A percentile compares a stretch with the other conserved stretches of the same genome.
Evolutionary conservation across 1,140 invertebrate species (phyloP).

Genomic region (Heterodera schachtii): DNA sequence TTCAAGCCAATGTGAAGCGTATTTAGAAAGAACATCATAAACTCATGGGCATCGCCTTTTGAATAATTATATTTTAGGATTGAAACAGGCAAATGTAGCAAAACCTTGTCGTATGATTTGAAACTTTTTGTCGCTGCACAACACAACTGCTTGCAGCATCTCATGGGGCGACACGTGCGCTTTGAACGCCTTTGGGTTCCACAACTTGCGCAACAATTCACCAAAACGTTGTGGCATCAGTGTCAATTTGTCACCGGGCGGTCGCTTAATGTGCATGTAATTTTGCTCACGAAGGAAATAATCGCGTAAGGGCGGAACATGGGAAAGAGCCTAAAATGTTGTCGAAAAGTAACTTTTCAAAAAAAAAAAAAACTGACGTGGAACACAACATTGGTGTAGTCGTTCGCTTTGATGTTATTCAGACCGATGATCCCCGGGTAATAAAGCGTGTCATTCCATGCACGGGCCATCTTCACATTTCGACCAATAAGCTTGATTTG

Average conservation of each 20-base stretch:
- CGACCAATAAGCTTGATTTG: slow-evolving; percentile 81
- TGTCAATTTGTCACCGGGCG: slow-evolving; percentile 82
- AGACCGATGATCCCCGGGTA: slow-evolving; percentile 82
- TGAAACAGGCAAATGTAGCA: not conserved
- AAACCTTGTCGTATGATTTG: slow-evolving; percentile 89
- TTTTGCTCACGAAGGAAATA: slow-evolving; percentile 92
- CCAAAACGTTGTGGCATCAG: slow-evolving; percentile 94
- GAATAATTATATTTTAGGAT: not conserved
- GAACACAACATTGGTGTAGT: slow-evolving; percentile 97
- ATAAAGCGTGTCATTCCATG: slow-evolving; percentile 94
- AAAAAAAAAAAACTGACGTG: slow-evolving; percentile 73
- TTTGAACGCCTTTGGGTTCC: slow-evolving; percentile 99
- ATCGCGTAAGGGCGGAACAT: slow-evolving; percentile 88
- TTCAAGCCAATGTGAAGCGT: slow-evolving; percentile 86
- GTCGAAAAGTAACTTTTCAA: not conserved
- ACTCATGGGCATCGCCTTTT: slow-evolving; percentile 91
- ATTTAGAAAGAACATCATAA: slow-evolving; percentile 93
- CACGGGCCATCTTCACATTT: slow-evolving; percentile 83
- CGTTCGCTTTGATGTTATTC: slow-evolving; percentile 99
- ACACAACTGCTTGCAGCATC: slow-evolving; percentile 97
- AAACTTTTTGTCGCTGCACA: slow-evolving; percentile 96
- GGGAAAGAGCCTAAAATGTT: slow-evolving; percentile 79
- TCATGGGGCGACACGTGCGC: slow-evolving; percentile 99
- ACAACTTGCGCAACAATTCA: slow-evolving; percentile 92
- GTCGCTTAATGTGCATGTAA: slow-evolving; percentile 83